Evolutionary conservation across 2,888 invertebrate species (phyloP).

Genomic region (Lasius fuliginosus): DNA sequence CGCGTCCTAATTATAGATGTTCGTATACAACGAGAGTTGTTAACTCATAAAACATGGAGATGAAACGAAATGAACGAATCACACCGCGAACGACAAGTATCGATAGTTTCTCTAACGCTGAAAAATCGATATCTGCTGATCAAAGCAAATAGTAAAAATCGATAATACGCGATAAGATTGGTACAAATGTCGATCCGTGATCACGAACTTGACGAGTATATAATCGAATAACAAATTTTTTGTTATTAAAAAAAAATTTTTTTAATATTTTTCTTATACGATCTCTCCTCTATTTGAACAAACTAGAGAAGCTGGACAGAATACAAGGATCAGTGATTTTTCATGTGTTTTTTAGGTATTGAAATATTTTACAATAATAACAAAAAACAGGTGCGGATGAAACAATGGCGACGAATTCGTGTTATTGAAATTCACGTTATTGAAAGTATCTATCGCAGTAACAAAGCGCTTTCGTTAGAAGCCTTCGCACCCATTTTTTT

Average conservation of each 20-base stretch:
- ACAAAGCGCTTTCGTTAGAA: slow-evolving; percentile 9
- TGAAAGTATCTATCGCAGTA: neutral
- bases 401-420: slow-evolving; percentile 5
- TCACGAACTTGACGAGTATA: neutral
- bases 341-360: neutral
- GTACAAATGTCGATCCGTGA: neutral
- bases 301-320: neutral
- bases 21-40: neutral
- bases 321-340: neutral
- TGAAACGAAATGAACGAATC: slow-evolving; percentile 21
- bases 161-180: neutral
- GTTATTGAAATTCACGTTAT: neutral
- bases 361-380: slow-evolving; percentile 5
- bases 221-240: neutral
- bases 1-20: slow-evolving; percentile 37
- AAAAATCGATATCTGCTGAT: neutral
- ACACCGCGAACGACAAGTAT: neutral
- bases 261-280: neutral
- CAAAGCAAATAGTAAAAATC: neutral
- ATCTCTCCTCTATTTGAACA: neutral
- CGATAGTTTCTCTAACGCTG: neutral
- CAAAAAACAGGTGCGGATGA: neutral
- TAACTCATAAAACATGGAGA: slow-evolving; percentile 33
- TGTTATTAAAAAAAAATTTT: neutral
- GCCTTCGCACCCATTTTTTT: neutral